A percentile compares a stretch with the other conserved stretches of the same genome.
phyloP scores from a whole-genome alignment of 2,113 vertebrate genomes.

The Cyprinodon variegatus region DNA sequence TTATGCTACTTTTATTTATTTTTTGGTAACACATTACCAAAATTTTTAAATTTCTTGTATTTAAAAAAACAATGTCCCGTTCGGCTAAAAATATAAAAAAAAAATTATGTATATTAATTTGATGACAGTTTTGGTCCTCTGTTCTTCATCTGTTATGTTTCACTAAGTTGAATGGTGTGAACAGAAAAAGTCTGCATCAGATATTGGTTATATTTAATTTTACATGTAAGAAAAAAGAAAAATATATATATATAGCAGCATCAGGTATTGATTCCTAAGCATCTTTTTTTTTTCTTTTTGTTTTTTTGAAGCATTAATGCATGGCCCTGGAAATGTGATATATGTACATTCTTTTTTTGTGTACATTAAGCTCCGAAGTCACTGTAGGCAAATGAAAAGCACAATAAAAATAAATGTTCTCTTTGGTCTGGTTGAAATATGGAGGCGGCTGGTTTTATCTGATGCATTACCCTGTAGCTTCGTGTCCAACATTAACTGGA shows the following conservation, averaged over 20 bases:
- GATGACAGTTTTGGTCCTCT: not conserved
- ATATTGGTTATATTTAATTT: not conserved
- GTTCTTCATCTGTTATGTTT: not conserved
- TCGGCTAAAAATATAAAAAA: not conserved
- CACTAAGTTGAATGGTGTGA: slow-evolving; percentile 19
- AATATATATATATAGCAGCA: not conserved
- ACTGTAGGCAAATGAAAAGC: slow-evolving; percentile 55
- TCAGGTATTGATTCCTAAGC: not conserved
- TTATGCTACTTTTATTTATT: too few relatives aligned
- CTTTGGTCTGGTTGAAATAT: slow-evolving; percentile 13
- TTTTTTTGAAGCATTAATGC: not conserved
- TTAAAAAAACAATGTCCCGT: not conserved
- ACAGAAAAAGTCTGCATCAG: slow-evolving; percentile 1
- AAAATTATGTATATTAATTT: not conserved
- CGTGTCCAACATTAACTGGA: not conserved
- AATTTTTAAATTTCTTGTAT: too few relatives aligned
- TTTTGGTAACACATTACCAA: too few relatives aligned
- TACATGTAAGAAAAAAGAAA: not conserved
- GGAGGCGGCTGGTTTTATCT: not conserved
- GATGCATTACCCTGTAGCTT: not conserved
- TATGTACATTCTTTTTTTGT: not conserved
- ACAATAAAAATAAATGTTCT: slow-evolving; percentile 49
- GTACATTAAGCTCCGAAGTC: slow-evolving; percentile 5
- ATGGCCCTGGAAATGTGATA: slow-evolving; percentile 16
- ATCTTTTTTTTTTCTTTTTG: not conserved